Percentiles rank a stretch among this genome's conserved stretches.
phyloP scores from a whole-genome alignment of 2,888 invertebrate genomes.

The Molorchus minor region DNA sequence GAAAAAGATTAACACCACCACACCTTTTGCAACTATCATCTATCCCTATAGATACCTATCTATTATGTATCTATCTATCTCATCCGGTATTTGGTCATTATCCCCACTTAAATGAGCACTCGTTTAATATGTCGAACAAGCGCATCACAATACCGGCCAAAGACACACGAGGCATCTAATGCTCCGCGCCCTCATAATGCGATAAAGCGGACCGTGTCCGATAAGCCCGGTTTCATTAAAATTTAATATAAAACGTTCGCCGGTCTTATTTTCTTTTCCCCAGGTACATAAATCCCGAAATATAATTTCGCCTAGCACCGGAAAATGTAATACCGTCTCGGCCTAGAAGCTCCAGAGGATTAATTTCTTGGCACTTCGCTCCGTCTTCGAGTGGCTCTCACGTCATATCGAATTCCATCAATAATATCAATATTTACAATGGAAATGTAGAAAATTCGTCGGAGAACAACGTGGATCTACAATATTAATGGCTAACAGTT shows the following conservation, averaged over 20 bases:
- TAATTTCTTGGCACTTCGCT: slow-evolving; percentile 21
- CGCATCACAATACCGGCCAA: no score
- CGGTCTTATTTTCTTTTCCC: slow-evolving; percentile 8
- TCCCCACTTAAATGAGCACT: no score
- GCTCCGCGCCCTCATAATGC: not conserved
- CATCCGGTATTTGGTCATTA: no score
- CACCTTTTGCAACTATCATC: no score
- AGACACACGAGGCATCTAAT: not conserved
- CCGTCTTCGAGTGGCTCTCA: slow-evolving; percentile 16
- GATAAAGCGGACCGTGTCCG: not conserved
- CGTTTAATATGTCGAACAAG: no score
- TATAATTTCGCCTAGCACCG: slow-evolving; percentile 20
- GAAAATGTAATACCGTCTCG: slow-evolving; percentile 20
- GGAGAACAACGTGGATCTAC: slow-evolving; percentile 10
- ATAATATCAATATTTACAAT: slow-evolving; percentile 29
- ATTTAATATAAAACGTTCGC: slow-evolving; percentile 8
- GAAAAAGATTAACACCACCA: no score
- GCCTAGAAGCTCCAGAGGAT: slow-evolving; percentile 19
- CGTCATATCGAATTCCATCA: slow-evolving; percentile 24
- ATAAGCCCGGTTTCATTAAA: slow-evolving; percentile 12
- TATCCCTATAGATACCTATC: no score
- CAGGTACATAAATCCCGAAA: slow-evolving; percentile 21
- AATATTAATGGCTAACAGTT: slow-evolving; percentile 9
- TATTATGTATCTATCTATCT: no score
- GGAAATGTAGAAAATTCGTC: slow-evolving; percentile 8